Evolutionary conservation across 2,113 vertebrate species (phyloP).

Genomic region (Dromas ardeola): DNA sequence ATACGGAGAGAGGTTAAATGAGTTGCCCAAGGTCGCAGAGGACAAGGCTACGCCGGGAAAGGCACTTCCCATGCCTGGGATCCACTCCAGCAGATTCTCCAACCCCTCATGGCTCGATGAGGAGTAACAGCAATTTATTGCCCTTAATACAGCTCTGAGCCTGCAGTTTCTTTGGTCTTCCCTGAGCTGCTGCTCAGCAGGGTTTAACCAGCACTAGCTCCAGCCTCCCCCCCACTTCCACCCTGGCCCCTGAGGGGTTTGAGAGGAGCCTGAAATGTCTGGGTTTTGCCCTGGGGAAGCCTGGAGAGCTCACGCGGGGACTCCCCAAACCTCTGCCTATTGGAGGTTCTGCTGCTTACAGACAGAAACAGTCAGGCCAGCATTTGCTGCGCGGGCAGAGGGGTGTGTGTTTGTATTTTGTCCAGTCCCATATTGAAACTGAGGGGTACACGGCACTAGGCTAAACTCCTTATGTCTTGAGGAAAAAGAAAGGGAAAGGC

Average conservation of each 20-base stretch:
- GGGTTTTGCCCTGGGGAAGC: background rate
- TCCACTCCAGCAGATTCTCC: background rate
- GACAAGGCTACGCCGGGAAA: background rate
- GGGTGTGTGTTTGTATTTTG: background rate
- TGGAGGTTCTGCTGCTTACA: background rate
- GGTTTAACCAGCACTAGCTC: background rate
- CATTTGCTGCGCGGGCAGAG: background rate
- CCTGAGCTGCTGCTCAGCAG: background rate
- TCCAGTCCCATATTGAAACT: background rate
- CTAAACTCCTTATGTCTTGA: background rate
- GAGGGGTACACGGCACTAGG: background rate
- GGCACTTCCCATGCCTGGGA: background rate
- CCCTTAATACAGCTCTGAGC: background rate
- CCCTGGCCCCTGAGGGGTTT: background rate
- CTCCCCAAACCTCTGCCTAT: background rate
- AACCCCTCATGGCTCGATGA: background rate
- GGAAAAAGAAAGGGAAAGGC: background rate
- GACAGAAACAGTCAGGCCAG: background rate
- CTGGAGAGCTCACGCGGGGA: background rate
- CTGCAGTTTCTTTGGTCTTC: background rate
- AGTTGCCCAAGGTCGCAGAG: slow-evolving; percentile 3
- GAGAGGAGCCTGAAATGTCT: background rate
- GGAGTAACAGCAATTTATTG: background rate
- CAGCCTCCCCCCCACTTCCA: background rate
- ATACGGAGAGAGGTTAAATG: background rate